A percentile compares a stretch with the other conserved stretches of the same genome.
Conservation (phyloP, 2,113 vertebrate genomes). For the Nematolebias whitei region DNA sequence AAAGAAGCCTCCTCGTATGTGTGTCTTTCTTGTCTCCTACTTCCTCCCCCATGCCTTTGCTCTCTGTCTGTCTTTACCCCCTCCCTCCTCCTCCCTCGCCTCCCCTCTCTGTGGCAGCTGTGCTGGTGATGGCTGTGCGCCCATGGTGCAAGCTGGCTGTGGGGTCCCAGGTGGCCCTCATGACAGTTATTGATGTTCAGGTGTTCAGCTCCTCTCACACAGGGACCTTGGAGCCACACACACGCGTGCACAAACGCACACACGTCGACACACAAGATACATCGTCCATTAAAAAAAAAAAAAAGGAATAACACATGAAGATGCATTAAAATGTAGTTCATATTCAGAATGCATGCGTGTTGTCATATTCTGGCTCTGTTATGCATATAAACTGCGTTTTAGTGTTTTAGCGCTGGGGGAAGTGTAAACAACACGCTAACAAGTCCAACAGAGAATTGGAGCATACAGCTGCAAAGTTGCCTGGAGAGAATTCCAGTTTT, state of each 20-base stretch:
- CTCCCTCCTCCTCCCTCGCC: no score
- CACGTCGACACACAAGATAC: conserved; percentile 5
- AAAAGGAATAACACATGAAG: conserved; percentile 10
- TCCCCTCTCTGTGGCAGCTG: conserved; percentile 75
- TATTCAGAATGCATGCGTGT: conserved; percentile 26
- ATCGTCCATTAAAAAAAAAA: conserved; percentile 5
- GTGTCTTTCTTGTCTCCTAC: conserved; percentile 41
- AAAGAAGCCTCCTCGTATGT: conserved; percentile 49
- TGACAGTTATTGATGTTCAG: conserved; percentile 86
- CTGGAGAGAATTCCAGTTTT: conserved; percentile 30
- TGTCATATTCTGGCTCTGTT: conserved; percentile 26
- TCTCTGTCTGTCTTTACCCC: conserved; percentile 23
- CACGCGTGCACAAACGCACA: conserved; percentile 32
- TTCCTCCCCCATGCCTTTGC: conserved; percentile 41
- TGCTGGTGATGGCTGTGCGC: conserved; percentile 79
- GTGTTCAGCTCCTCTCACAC: conserved; percentile 77
- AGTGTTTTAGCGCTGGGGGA: conserved; percentile 21
- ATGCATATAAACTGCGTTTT: conserved; percentile 34
- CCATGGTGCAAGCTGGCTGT: conserved; percentile 76
- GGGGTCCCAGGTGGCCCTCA: conserved; percentile 80
- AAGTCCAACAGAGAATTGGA: conserved; percentile 46
- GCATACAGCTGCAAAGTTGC: conserved; percentile 29
- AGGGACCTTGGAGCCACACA: conserved; percentile 71
- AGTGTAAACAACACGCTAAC: conserved; percentile 46
- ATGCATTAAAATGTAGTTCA: conserved; percentile 29